Percentiles rank a stretch among this genome's conserved stretches.
Evolutionary conservation across 1,140 invertebrate genomes (phyloP).

Genomic region (Drosophila insularis): DNA sequence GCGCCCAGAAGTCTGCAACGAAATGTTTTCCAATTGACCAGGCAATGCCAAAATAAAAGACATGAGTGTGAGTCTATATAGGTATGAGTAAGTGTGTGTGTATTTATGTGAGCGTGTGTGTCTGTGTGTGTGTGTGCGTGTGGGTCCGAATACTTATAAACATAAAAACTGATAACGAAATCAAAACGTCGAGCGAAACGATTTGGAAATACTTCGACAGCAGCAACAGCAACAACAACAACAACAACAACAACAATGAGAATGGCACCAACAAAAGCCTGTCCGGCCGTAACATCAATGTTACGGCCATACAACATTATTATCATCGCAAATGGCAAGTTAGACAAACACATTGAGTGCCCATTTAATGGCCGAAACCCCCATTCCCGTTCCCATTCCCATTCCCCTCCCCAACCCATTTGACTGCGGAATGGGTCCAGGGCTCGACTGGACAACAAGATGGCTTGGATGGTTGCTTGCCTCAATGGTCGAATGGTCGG

Average conservation of each 20-base stretch:
- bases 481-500: background rate
- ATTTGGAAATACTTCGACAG: conserved; percentile 76
- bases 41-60: conserved; percentile 74
- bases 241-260: conserved; percentile 24
- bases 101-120: conserved; percentile 2
- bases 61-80: conserved; percentile 13
- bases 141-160: conserved; percentile 69
- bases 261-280: conserved; percentile 37
- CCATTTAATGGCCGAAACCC: conserved; percentile 65
- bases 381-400: background rate
- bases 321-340: conserved; percentile 80
- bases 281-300: conserved; percentile 64
- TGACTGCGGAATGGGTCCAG: conserved; percentile 5
- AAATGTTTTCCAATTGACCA: conserved; percentile 81
- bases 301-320: conserved; percentile 79
- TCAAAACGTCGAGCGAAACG: conserved; percentile 77
- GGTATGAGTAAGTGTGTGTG: conserved; percentile 19
- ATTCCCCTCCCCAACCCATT: conserved; percentile 31
- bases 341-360: conserved; percentile 80
- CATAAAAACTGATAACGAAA: conserved; percentile 81
- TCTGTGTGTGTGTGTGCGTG: conserved; percentile 22
- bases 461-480: background rate
- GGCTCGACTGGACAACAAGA: background rate
- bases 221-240: conserved; percentile 24
- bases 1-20: conserved; percentile 76